Conservation (phyloP, 2,888 invertebrate species). For the Mythimna loreyi region DNA sequence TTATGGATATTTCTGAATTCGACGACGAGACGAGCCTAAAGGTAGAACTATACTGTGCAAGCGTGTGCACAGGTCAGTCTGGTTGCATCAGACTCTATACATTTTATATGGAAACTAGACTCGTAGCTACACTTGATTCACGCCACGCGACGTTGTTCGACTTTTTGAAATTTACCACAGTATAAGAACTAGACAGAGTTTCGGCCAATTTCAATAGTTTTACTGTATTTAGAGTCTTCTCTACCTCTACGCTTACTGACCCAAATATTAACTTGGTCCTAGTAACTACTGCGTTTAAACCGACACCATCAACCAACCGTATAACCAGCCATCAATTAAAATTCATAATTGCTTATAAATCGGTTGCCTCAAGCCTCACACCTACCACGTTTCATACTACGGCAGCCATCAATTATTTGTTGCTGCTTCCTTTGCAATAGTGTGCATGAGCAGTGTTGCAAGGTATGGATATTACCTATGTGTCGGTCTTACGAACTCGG, state of each 20-base stretch:
- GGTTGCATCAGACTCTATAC: no score
- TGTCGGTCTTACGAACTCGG: slow-evolving; percentile 52
- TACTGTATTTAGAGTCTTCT: neutral
- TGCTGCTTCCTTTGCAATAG: slow-evolving; percentile 52
- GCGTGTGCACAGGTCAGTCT: no score
- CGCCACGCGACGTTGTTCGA: no score
- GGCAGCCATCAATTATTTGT: slow-evolving; percentile 43
- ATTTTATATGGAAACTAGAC: no score
- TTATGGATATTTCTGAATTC: neutral
- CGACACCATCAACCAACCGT: neutral
- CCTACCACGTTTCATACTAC: slow-evolving; percentile 35
- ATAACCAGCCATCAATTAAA: neutral
- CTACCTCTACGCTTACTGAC: neutral
- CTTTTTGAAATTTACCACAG: neutral
- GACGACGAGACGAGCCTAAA: no score
- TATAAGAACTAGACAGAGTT: no score
- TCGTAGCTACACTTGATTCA: no score
- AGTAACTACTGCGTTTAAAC: neutral
- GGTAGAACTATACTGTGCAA: no score
- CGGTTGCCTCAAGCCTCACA: slow-evolving; percentile 26
- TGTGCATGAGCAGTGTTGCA: slow-evolving; percentile 48
- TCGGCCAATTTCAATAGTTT: neutral
- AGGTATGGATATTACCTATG: slow-evolving; percentile 33
- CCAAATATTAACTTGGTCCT: neutral
- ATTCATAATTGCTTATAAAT: slow-evolving; percentile 8